These are phyloP conservation scores for Halocynthia roretzi DNA, from an alignment of 23 tunicate genomes.

Conservation along the genomic window DNA sequence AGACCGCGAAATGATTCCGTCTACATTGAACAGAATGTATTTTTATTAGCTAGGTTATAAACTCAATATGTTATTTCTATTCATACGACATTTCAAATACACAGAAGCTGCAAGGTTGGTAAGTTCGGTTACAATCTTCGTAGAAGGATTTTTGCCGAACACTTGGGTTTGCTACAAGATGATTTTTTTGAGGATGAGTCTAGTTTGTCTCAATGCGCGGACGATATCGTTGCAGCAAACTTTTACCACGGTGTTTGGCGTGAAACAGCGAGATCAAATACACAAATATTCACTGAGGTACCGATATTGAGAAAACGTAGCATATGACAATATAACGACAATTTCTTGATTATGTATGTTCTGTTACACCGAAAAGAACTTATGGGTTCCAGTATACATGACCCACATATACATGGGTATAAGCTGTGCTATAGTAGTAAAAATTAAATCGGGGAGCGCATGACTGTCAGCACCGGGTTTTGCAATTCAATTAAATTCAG, in stretches of 20 bases:
- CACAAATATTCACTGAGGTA: constrained; percentile 57
- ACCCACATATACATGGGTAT: too few relatives aligned
- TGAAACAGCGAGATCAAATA: constrained; percentile 54
- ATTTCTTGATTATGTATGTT: too few relatives aligned
- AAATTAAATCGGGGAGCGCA: too few relatives aligned
- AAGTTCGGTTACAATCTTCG: constrained; percentile 49
- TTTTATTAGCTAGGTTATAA: background rate
- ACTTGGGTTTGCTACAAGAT: constrained; percentile 56
- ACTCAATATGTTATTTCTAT: too few relatives aligned
- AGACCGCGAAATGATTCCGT: constrained; percentile 46
- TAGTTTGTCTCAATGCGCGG: constrained; percentile 11
- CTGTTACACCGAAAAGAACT: too few relatives aligned
- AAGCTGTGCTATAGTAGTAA: too few relatives aligned
- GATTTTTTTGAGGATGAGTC: background rate
- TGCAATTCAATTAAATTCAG: too few relatives aligned
- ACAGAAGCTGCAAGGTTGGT: constrained; percentile 59
- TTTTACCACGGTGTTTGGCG: constrained; percentile 71
- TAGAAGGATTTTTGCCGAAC: constrained; percentile 55
- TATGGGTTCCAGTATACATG: too few relatives aligned
- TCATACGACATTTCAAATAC: background rate
- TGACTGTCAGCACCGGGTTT: too few relatives aligned
- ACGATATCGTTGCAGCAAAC: constrained; percentile 39
- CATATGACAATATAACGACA: too few relatives aligned
- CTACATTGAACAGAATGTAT: constrained; percentile 70
- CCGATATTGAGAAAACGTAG: too few relatives aligned